These are phyloP conservation scores for Panulirus ornatus DNA, from an alignment of 1,140 invertebrate genomes.

Conservation along the genomic window DNA sequence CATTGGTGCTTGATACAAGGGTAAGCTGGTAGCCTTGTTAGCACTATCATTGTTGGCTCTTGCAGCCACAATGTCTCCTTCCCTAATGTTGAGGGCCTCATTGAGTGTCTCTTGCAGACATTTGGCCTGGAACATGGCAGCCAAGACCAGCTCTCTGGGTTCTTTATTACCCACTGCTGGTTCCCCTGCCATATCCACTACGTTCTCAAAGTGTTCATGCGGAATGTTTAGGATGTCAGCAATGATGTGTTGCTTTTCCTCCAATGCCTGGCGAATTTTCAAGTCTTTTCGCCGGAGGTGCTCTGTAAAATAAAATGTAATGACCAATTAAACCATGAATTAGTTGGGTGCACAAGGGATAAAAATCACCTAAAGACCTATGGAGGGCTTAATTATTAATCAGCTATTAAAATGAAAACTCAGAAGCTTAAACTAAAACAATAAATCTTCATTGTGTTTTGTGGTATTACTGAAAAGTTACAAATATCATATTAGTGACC, in stretches of 20 bases:
- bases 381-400: neutral
- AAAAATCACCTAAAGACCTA: neutral
- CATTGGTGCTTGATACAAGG: constrained; percentile 72
- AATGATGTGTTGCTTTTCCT: constrained; percentile 86
- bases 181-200: constrained; percentile 83
- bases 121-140: constrained; percentile 85
- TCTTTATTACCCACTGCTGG: constrained; percentile 80
- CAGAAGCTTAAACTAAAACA: no score
- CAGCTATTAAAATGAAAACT: no score
- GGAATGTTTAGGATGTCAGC: constrained; percentile 88
- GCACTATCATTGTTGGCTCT: constrained; percentile 64
- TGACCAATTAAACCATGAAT: neutral
- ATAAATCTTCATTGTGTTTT: no score
- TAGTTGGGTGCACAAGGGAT: neutral
- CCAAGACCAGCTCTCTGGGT: constrained; percentile 84
- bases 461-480: no score
- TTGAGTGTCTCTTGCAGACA: constrained; percentile 76
- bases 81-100: constrained; percentile 74
- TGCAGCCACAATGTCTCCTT: constrained; percentile 76
- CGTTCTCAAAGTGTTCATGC: constrained; percentile 84
- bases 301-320: constrained; percentile 80
- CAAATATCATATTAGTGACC: no score
- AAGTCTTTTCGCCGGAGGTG: constrained; percentile 86
- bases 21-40: constrained; percentile 36
- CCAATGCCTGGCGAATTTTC: constrained; percentile 84